phyloP scores from a whole-genome alignment of 2,113 vertebrate species.

The Cyprinodon variegatus region DNA sequence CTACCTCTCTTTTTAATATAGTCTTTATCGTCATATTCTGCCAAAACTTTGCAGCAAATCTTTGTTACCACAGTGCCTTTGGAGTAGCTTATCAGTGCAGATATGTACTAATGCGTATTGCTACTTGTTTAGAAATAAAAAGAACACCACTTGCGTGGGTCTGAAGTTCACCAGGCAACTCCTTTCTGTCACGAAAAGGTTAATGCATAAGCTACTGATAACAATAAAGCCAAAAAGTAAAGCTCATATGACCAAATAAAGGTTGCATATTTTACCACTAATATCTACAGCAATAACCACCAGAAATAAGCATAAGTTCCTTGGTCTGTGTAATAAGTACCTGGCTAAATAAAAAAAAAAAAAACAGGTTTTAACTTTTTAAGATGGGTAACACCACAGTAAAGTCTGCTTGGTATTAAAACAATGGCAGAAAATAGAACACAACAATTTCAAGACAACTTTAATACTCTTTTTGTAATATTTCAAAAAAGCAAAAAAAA shows the following conservation, averaged over 20 bases:
- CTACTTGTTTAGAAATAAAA: slow-evolving; percentile 10
- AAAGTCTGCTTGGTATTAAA: not conserved
- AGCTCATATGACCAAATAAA: not conserved
- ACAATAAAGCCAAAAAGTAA: not conserved
- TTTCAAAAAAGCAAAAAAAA: no score
- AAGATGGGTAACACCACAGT: no score
- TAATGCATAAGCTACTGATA: slow-evolving; percentile 24
- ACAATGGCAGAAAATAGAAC: no score
- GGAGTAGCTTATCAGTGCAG: not conserved
- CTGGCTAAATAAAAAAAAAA: no score
- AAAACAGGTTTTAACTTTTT: no score
- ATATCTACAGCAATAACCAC: not conserved
- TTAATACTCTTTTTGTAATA: no score
- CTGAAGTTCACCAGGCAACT: slow-evolving; percentile 33
- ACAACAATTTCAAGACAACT: no score
- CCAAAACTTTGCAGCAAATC: slow-evolving; percentile 14
- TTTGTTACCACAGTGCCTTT: slow-evolving; percentile 5
- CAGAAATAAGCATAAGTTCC: not conserved
- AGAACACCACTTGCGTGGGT: slow-evolving; percentile 13
- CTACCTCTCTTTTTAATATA: not conserved
- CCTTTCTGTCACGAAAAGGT: slow-evolving; percentile 5
- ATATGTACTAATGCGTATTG: slow-evolving; percentile 3
- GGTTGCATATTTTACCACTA: not conserved
- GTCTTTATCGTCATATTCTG: not conserved
- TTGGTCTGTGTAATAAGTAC: no score